Evolutionary conservation across 2,113 vertebrate genomes (phyloP), one percentile per base, ranked within the genome.

Genomic region (Neomonachus schauinslandi): DNA sequence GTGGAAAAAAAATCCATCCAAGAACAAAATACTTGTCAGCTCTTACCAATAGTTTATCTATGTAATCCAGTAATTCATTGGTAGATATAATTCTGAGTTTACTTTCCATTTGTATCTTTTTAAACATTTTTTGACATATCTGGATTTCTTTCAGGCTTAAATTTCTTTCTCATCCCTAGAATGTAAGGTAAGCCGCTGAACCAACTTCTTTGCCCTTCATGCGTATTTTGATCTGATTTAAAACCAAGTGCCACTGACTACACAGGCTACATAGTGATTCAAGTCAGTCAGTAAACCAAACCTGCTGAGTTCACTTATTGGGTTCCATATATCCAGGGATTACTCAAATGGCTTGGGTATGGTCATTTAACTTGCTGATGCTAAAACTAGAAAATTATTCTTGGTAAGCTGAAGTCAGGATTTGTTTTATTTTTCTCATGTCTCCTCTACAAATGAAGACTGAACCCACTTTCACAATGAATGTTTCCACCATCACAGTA

Each of bases 221-320:
- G n/a, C 72, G 55, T 83, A 93, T 67, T 98, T 93, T 80, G 42
- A 91, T 94, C 53, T 84, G n/a, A 83, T 87, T 95, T 90, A 92
- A 96, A 87, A 49, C 24, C 21, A 7, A 76, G 53, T 15, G 18
- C 33, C 19, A n/a, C 31, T 61, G 69, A 51, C 53, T 57, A 94
- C 39, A 42, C 83, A 92, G 53, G 51, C 19, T 24, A 57, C 24
- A 57, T 26, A 91, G 39, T 65, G 24, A 89, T 28, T 89, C 21
- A 71, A 82, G 31, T 42, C 16, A 57, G 2, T 65, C 42, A 31
- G 24, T 65, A 80, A 94, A 69, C 63, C 63, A 96, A n/a, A 14
- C 19, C 65, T 89, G 26, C 65, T 63, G 24, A 69, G 22, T 21
- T 74, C 39, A 49, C 51, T 46, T 97, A 9, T 88, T 89, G 42